These are phyloP conservation scores for Drosophila rellima DNA, from an alignment of 2,888 invertebrate species.

Conservation along the genomic window DNA sequence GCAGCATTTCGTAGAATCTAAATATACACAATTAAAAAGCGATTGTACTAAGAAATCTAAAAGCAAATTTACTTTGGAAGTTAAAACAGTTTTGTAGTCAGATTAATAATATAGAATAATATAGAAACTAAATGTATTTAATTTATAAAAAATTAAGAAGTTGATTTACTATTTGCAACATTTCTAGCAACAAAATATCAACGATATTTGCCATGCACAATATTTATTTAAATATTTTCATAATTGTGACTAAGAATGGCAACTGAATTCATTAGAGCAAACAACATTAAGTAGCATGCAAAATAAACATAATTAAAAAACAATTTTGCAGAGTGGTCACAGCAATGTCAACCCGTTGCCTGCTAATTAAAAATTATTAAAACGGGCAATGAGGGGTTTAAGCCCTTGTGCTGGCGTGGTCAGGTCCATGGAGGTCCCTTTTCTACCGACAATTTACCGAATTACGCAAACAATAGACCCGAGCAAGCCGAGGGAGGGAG, in stretches of 20 bases:
- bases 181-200: not conserved
- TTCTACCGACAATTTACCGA: constrained; percentile 60
- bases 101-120: no score
- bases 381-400: constrained; percentile 46
- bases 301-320: constrained; percentile 49
- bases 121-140: not conserved
- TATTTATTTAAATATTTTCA: not conserved
- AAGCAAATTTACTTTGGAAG: no score
- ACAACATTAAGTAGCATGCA: constrained; percentile 11
- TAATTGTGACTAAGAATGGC: not conserved
- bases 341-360: constrained; percentile 33
- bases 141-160: not conserved
- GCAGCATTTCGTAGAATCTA: no score
- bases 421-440: not conserved
- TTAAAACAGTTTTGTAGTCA: no score
- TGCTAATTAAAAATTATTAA: constrained; percentile 76
- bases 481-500: not conserved
- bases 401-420: constrained; percentile 20
- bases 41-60: no score
- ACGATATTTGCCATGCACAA: not conserved
- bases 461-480: constrained; percentile 66
- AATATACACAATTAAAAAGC: no score
- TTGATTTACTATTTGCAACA: not conserved
- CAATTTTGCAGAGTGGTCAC: constrained; percentile 33
- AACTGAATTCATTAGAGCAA: constrained; percentile 14